Evolutionary conservation across 1,140 invertebrate genomes (phyloP).

Genomic region (Apis dorsata): DNA sequence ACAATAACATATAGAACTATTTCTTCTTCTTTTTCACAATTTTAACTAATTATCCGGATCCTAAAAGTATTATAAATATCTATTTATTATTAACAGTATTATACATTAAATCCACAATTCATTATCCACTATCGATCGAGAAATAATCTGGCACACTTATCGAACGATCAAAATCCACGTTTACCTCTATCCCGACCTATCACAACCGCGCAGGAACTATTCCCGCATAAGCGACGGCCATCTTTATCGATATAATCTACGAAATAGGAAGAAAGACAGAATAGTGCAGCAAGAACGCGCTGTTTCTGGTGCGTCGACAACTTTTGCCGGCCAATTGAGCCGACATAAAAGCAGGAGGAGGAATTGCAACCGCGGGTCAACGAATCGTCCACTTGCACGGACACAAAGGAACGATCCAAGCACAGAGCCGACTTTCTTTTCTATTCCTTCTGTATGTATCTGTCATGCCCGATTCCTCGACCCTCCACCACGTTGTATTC

Average conservation of each 20-base stretch:
- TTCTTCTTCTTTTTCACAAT: too few relatives aligned
- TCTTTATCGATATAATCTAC: conserved; percentile 19
- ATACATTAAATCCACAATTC: neutral
- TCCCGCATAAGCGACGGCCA: neutral
- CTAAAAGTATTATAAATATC: too few relatives aligned
- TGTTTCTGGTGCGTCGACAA: conserved; percentile 31
- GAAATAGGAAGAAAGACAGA: conserved; percentile 10
- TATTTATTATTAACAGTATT: too few relatives aligned
- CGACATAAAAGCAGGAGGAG: conserved; percentile 33
- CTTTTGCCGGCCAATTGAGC: conserved; percentile 44
- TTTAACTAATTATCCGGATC: too few relatives aligned
- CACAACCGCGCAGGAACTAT: neutral
- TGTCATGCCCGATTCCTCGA: neutral
- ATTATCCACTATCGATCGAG: neutral
- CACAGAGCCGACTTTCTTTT: neutral
- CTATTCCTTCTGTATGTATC: neutral
- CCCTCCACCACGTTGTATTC: neutral
- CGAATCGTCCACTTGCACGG: conserved; percentile 42
- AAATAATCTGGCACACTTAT: neutral
- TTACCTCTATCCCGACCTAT: neutral
- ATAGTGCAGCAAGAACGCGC: neutral
- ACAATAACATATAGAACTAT: too few relatives aligned
- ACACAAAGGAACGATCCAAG: conserved; percentile 27
- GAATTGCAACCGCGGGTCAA: conserved; percentile 41
- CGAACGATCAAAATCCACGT: neutral